Conservation (phyloP, 1,140 invertebrate genomes). For the Riptortus pedestris region DNA sequence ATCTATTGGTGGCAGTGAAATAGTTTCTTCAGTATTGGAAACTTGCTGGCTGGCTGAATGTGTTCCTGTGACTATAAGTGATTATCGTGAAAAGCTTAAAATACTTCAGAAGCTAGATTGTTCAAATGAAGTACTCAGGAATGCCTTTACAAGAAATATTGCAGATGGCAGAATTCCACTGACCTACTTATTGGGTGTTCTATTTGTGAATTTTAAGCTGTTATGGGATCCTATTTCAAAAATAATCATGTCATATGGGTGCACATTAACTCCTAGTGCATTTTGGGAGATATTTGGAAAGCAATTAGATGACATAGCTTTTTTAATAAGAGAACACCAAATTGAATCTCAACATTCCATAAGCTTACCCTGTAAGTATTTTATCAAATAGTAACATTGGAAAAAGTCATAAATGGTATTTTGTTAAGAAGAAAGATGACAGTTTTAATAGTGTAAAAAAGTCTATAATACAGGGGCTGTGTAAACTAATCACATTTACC, state of each 20-base stretch:
- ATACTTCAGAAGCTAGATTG: slow-evolving; percentile 57
- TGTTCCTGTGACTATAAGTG: slow-evolving; percentile 52
- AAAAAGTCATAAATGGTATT: background rate
- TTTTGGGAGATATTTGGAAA: slow-evolving; percentile 70
- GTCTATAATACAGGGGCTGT: too few relatives aligned
- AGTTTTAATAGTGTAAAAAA: too few relatives aligned
- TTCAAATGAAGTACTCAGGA: background rate
- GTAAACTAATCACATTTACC: too few relatives aligned
- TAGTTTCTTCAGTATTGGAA: slow-evolving; percentile 43
- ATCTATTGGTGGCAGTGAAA: slow-evolving; percentile 36
- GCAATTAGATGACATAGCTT: slow-evolving; percentile 43
- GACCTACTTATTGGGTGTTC: slow-evolving; percentile 64
- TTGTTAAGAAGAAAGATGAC: too few relatives aligned
- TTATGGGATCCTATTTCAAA: slow-evolving; percentile 74
- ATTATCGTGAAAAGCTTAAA: slow-evolving; percentile 65
- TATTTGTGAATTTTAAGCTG: slow-evolving; percentile 79
- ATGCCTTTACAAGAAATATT: background rate
- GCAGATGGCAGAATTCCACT: slow-evolving; percentile 41
- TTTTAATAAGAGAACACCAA: too few relatives aligned
- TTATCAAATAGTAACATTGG: background rate
- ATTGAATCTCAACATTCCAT: too few relatives aligned
- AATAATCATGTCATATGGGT: slow-evolving; percentile 61
- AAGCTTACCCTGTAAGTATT: too few relatives aligned
- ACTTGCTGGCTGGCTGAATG: slow-evolving; percentile 59
- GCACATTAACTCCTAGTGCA: slow-evolving; percentile 46